A percentile compares a stretch with the other conserved stretches of the same genome.
These are phyloP conservation scores for Xenus cinereus DNA, from an alignment of 2,113 vertebrate genomes.

Conservation along the genomic window DNA sequence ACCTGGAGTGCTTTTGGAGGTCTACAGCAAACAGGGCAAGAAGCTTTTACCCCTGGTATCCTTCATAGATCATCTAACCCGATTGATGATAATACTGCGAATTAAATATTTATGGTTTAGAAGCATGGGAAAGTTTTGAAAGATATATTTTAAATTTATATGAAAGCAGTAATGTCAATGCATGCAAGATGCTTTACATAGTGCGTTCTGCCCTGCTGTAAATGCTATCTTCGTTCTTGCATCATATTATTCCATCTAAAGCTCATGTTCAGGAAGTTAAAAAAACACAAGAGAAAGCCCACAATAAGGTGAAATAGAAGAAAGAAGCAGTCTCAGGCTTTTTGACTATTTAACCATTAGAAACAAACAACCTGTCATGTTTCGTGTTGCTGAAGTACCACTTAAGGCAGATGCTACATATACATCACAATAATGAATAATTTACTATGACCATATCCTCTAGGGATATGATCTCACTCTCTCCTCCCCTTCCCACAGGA, in stretches of 20 bases:
- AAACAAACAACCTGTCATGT: background rate
- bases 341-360: background rate
- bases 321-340: background rate
- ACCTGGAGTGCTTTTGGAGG: constrained; percentile 54
- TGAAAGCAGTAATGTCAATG: background rate
- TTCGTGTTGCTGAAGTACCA: background rate
- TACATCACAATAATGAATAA: background rate
- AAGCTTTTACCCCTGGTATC: constrained; percentile 51
- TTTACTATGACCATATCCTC: background rate
- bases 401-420: background rate
- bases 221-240: background rate
- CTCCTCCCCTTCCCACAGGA: background rate
- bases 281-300: background rate
- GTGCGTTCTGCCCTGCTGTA: background rate
- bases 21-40: background rate
- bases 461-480: background rate
- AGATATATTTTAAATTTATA: background rate
- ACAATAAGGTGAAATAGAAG: background rate
- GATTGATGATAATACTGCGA: constrained; percentile 57
- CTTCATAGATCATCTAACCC: constrained; percentile 27
- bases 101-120: constrained; percentile 76
- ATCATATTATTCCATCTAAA: background rate
- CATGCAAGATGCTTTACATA: background rate
- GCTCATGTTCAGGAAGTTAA: background rate
- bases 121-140: constrained; percentile 32